phyloP scores from a whole-genome alignment of 2,797 vertebrate species.

The Lemur catta region DNA sequence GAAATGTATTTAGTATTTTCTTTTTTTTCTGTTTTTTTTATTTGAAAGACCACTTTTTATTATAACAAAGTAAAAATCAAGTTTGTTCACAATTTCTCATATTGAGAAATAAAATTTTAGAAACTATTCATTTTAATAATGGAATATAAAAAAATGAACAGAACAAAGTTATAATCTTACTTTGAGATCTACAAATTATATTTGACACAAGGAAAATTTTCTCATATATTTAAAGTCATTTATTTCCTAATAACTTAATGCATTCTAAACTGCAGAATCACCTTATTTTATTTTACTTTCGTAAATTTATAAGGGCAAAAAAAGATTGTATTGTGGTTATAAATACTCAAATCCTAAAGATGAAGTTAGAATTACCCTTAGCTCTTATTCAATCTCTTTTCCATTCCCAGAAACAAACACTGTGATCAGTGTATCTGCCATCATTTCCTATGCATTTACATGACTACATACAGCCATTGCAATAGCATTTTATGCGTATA shows the following conservation, averaged over 20 bases:
- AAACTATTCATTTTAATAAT: neutral
- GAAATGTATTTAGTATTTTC: neutral
- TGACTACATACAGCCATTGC: neutral
- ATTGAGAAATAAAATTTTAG: neutral
- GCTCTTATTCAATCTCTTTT: neutral
- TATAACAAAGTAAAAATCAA: constrained; percentile 35
- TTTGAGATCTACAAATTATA: neutral
- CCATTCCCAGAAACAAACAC: neutral
- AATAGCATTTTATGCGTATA: neutral
- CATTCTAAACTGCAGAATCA: neutral
- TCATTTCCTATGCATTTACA: neutral
- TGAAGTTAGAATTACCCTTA: neutral
- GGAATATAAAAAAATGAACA: constrained; percentile 31
- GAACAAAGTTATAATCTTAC: neutral
- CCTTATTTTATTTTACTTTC: neutral
- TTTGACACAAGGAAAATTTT: neutral
- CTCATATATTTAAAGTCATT: neutral
- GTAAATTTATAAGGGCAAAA: neutral
- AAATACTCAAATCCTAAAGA: neutral
- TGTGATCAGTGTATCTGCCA: neutral
- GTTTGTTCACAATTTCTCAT: neutral
- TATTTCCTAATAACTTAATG: neutral
- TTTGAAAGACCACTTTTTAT: neutral
- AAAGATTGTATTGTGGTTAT: neutral
- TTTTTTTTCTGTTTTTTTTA: neutral